phyloP scores from a whole-genome alignment of 2,797 vertebrate species.

The Tauraco hartlaubi region DNA sequence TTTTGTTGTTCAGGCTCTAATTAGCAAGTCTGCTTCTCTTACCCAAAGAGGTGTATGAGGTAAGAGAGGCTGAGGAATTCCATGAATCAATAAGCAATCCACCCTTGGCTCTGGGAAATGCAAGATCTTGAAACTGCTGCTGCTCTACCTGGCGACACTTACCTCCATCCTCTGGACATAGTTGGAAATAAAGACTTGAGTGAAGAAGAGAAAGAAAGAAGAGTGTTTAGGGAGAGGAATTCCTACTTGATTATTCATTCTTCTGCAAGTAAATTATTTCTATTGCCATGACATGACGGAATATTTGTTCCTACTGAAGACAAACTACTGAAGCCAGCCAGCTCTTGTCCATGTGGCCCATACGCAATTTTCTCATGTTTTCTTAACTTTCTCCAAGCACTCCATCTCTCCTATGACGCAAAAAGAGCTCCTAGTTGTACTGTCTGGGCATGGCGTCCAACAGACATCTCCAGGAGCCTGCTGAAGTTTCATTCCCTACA shows the following conservation, averaged over 20 bases:
- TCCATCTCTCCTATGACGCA: rapidly evolving
- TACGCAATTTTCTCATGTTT: neutral
- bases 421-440: neutral
- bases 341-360: neutral
- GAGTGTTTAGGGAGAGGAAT: neutral
- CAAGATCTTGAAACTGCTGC: neutral
- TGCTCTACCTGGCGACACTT: neutral
- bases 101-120: neutral
- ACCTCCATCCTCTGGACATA: neutral
- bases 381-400: neutral
- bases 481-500: neutral
- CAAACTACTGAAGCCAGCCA: neutral
- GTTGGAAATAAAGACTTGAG: neutral
- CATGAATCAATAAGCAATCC: neutral
- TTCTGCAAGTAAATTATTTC: neutral
- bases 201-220: neutral
- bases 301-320: neutral
- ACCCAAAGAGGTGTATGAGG: neutral
- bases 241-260: neutral
- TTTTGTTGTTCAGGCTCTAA: neutral
- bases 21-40: neutral
- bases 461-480: neutral
- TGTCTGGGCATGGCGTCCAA: neutral
- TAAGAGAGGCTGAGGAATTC: neutral
- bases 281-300: neutral